Conservation (phyloP, 1,140 invertebrate species). For the Cecropterus lyciades region DNA sequence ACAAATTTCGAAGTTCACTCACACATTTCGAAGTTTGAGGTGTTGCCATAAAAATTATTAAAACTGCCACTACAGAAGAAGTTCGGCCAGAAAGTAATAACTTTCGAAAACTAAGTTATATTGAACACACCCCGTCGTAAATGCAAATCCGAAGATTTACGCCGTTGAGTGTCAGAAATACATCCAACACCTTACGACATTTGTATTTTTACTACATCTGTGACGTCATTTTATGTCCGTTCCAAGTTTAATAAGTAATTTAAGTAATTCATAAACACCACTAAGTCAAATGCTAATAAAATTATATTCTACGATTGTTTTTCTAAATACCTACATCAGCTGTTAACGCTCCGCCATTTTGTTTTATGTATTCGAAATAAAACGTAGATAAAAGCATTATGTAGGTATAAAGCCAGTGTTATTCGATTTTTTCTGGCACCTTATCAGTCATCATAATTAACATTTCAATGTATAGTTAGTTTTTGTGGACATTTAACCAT, state of each 20-base stretch:
- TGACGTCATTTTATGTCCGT: slow-evolving; percentile 39
- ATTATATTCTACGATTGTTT: slow-evolving; percentile 8
- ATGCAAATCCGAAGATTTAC: slow-evolving; percentile 47
- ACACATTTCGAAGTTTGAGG: not conserved
- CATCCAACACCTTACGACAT: slow-evolving; percentile 45
- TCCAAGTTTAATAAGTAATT: slow-evolving; percentile 16
- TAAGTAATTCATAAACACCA: slow-evolving; percentile 6
- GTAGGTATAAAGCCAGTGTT: not conserved
- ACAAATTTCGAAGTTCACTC: not conserved
- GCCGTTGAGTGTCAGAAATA: slow-evolving; percentile 42
- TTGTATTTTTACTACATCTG: slow-evolving; percentile 24
- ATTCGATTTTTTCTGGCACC: too few relatives aligned
- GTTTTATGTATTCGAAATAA: not conserved
- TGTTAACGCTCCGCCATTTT: not conserved
- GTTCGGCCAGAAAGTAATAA: slow-evolving; percentile 22
- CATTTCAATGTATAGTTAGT: too few relatives aligned
- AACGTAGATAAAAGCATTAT: not conserved
- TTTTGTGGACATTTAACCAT: too few relatives aligned
- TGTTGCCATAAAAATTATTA: slow-evolving; percentile 18
- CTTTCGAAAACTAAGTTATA: slow-evolving; percentile 29
- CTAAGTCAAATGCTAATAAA: not conserved
- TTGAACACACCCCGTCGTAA: slow-evolving; percentile 47
- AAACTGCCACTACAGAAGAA: slow-evolving; percentile 6
- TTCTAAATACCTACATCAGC: not conserved
- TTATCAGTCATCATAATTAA: too few relatives aligned